Evolutionary conservation across 1,140 invertebrate species (phyloP), one percentile per base, ranked within the genome.

Genomic region (Melanaphis sacchari): DNA sequence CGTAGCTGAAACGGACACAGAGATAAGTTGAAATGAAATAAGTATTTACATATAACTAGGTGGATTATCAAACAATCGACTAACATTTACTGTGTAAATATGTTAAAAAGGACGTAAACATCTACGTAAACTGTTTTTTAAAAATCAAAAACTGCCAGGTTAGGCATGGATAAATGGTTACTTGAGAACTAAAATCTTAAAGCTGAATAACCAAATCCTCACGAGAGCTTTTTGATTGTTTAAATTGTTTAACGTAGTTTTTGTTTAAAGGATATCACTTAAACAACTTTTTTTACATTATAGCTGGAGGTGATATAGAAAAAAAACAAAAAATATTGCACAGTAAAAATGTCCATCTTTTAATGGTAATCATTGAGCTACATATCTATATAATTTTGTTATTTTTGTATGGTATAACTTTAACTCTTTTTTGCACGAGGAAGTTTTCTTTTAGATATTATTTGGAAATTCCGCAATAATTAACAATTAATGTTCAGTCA

Each of bases 1-100:
- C 2, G 98, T 99, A 0, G 98, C 98, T 7, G 95, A 88, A 94
- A 94, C 36, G 94, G 84, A 43, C 11, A 66, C 4, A 66, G 4
- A 76, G 24, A 76, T 76, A 15, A 76, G 59, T 76, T n/a, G 4
- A 76, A n/a, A n/a, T 0, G 4, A 76, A 76, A n/a, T 76, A 4
- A 11, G 59, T 66, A 66, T 66, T 76, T 18, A n/a, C n/a, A 18
- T 4, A 2, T n/a, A 76, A 76, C 26, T 59, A 18, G 31, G 15
- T 18, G 59, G 5, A 15, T 15, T 76, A n/a, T 76, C 15, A 5
- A 5, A 1, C 31, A 15, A 76, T n/a, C 8, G 59, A 1, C 15
- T 11, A 76, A 76, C 8, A 1, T 66, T 66, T 66, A 66, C 31
- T n/a, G 59, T 18, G 31, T 66, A 76, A n/a, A 76, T n/a, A 76